Evolutionary conservation across 2,888 invertebrate species (phyloP), one percentile per base, ranked within the genome.

Genomic region (Apeira syringaria): DNA sequence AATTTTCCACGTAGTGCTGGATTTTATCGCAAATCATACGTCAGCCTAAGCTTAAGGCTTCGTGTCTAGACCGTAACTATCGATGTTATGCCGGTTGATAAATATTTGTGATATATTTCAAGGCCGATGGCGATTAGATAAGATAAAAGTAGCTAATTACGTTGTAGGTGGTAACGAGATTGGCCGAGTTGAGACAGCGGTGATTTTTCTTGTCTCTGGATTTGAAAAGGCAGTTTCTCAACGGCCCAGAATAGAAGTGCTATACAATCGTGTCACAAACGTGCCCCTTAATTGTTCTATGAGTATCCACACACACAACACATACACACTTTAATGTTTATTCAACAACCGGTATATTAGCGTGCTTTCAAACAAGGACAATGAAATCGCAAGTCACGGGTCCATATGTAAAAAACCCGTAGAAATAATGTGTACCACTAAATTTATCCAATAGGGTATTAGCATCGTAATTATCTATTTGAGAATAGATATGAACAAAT

Each of bases 61-160:
- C 33, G 27, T 28, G 40, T 35, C 35, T 41, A 50, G 48, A 37
- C 43, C 39, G 22, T 39, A 32, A 46, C 32, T 31, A 42, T 32
- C 32, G 44, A 50, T 44, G 24, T 39, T 34, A 39, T 49, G 56
- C 44, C 38, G 33, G 13, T 48, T 53, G 50, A 61, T 61, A 64
- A 62, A 59, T 61, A 57, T 66, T 58, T 68, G 58, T 53, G 56
- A 61, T 56, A 41, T 57, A 59, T 56, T 61, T 60, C 61, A 76
- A 79, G 72, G 73, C 37, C 63, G 71, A 66, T 64, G 29, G 31
- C 62, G 74, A 77, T 72, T 49, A 69, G 50, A 59, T 57, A 54
- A 54, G 35, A 10, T n/a, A 29, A 43, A 9, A 42, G n/a, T n/a
- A n/a, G n/a, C n/a, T 50, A 54, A 56, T 53, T 56, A 52, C 42